Base-by-base conservation (phyloP, 2,888 invertebrate genomes). In the Minunthozetes semirufus region DNA sequence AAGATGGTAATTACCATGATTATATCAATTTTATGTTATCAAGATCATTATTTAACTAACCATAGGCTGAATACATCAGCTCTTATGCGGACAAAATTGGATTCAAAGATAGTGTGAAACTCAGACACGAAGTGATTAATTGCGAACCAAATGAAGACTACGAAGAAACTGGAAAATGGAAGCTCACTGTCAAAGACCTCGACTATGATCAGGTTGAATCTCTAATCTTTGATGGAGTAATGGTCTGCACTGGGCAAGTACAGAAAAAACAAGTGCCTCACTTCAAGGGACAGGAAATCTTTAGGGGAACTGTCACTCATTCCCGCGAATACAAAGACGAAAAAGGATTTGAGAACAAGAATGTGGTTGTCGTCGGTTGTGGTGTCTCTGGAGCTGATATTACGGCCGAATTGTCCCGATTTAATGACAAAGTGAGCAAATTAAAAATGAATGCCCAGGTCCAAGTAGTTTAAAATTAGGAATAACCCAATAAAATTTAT, bases 211-310 rank as follows among this genome's bases (percentile, higher is more conserved):
- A 75, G n/a, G 33, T 71, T 1, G 33, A 11, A n/a, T 68, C 72
- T 81, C 82, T n/a, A 80, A 82, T 77, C 80, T 83, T 27, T 78
- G 85, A 85, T 76, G 84, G 83, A 9, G 84, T 86, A 1, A 80
- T 86, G 80, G 81, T 85, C 5, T 85, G 85, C 78, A 83, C 82
- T 0, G 86, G 86, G 4, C 85, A 85, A 77, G 85, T 85, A 77
- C 82, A 82, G 0, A 80, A 81, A 48, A 85, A 85, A 0, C 79
- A 83, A 72, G 77, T 80, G 46, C 85, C 85, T 1, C 72, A 79
- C 8, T 81, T 85, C 77, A 78, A 79, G 5, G 85, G 84, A 9
- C 79, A 83, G 72, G 82, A 81, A 0, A 80, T 66, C 0, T 84
- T 83, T 77, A 72, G 77, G 38, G 80, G 80, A 13, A 68, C 72